Evolutionary conservation across 2,888 invertebrate genomes (phyloP).

Genomic region (Dasysyrphus tricinctus): DNA sequence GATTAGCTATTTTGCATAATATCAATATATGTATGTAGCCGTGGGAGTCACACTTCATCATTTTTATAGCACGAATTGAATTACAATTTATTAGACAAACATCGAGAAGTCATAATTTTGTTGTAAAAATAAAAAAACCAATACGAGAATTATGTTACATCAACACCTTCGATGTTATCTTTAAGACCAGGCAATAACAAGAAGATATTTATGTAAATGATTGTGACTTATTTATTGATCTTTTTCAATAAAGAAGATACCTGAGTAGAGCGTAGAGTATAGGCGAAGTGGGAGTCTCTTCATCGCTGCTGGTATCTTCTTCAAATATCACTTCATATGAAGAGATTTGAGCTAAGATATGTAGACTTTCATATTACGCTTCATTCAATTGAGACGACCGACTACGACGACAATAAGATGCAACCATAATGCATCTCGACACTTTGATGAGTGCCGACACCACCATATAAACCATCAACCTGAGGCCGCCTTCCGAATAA

Average conservation of each 20-base stretch:
- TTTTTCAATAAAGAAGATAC: slow-evolving; percentile 24
- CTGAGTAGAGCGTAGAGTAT: background rate
- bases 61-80: slow-evolving; percentile 16
- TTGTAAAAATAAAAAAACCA: slow-evolving; percentile 14
- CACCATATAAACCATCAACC: background rate
- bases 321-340: slow-evolving; percentile 1
- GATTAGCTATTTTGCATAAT: background rate
- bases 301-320: slow-evolving; percentile 23
- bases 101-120: slow-evolving; percentile 28
- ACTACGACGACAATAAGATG: slow-evolving; percentile 17
- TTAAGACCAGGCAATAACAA: slow-evolving; percentile 5
- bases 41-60: slow-evolving; percentile 24
- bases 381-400: background rate
- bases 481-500: slow-evolving; percentile 28
- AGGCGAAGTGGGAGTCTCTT: slow-evolving; percentile 16
- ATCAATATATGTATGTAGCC: too few species aligned
- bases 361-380: slow-evolving; percentile 12
- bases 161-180: slow-evolving; percentile 31
- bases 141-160: slow-evolving; percentile 21
- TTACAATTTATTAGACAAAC: slow-evolving; percentile 36
- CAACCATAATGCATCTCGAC: slow-evolving; percentile 25
- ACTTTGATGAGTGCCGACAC: slow-evolving; percentile 30
- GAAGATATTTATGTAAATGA: slow-evolving; percentile 39
- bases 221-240: slow-evolving; percentile 37
- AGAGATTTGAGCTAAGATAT: slow-evolving; percentile 9